Evolutionary conservation across 2,797 vertebrate species (phyloP).

Genomic region (Morelia viridis): DNA sequence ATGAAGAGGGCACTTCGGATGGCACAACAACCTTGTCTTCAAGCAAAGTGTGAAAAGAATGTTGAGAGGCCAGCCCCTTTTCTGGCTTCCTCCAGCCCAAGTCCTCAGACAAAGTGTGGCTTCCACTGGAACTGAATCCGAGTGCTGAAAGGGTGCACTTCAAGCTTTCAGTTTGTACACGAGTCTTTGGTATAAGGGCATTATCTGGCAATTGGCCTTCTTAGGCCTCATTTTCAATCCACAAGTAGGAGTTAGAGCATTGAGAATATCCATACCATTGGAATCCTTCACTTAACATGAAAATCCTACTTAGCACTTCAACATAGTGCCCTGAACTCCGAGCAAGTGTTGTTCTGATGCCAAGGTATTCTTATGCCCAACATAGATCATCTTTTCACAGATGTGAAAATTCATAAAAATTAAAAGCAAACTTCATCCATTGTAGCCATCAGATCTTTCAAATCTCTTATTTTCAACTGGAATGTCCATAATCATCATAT

Average conservation of each 20-base stretch:
- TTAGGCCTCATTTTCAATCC: constrained; percentile 73
- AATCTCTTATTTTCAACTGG: neutral
- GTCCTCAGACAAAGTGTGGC: constrained; percentile 42
- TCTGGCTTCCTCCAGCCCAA: constrained; percentile 31
- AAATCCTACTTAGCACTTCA: constrained; percentile 74
- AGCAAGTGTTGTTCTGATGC: constrained; percentile 62
- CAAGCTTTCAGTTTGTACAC: constrained; percentile 82
- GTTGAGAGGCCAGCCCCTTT: constrained; percentile 67
- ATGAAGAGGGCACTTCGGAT: constrained; percentile 80
- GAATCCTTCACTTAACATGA: constrained; percentile 73
- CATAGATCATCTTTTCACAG: neutral
- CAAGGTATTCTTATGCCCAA: constrained; percentile 2
- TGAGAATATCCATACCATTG: constrained; percentile 73
- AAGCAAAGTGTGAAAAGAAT: constrained; percentile 73
- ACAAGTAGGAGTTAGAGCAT: constrained; percentile 75
- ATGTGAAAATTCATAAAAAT: neutral
- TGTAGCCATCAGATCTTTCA: neutral
- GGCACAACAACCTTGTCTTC: constrained; percentile 73
- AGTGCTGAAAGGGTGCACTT: constrained; percentile 85
- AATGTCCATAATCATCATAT: neutral
- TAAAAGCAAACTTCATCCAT: neutral
- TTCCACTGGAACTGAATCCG: constrained; percentile 60
- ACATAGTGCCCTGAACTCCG: constrained; percentile 67
- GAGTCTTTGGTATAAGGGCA: constrained; percentile 64
- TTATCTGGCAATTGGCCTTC: constrained; percentile 74